These are phyloP conservation scores for Monomorium pharaonis DNA, from an alignment of 1,140 invertebrate genomes.

Conservation along the genomic window DNA sequence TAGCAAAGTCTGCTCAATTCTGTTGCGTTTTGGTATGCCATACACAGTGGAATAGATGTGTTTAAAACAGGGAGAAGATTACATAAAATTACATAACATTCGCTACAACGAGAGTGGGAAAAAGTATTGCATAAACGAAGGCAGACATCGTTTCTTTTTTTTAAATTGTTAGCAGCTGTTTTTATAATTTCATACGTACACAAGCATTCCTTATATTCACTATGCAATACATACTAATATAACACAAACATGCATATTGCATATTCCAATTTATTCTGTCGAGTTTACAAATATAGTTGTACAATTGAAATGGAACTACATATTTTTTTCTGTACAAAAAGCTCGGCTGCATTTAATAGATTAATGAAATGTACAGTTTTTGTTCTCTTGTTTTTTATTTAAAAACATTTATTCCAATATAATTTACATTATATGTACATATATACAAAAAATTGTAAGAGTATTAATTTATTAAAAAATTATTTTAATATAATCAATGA, in stretches of 20 bases:
- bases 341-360: background rate
- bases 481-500: constrained; percentile 8
- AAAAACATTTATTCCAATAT: background rate
- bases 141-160: background rate
- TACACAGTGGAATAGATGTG: background rate
- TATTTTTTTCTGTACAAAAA: constrained; percentile 1
- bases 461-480: background rate
- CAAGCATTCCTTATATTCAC: background rate
- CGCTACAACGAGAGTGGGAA: background rate
- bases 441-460: background rate
- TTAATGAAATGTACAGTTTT: constrained; percentile 21
- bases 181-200: background rate
- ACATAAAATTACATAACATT: constrained; percentile 14
- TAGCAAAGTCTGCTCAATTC: constrained; percentile 17
- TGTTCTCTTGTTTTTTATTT: background rate
- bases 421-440: background rate
- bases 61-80: constrained; percentile 29
- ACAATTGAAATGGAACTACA: background rate
- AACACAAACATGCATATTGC: background rate
- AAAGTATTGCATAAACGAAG: background rate
- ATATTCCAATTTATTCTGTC: constrained; percentile 19
- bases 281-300: background rate
- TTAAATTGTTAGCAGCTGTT: constrained; percentile 12
- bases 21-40: background rate
- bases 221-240: constrained; percentile 18